Percentiles rank a stretch among this genome's conserved stretches.
These are phyloP conservation scores for Acanthosepion pharaonis DNA, from an alignment of 2,888 invertebrate species.

Conservation along the genomic window DNA sequence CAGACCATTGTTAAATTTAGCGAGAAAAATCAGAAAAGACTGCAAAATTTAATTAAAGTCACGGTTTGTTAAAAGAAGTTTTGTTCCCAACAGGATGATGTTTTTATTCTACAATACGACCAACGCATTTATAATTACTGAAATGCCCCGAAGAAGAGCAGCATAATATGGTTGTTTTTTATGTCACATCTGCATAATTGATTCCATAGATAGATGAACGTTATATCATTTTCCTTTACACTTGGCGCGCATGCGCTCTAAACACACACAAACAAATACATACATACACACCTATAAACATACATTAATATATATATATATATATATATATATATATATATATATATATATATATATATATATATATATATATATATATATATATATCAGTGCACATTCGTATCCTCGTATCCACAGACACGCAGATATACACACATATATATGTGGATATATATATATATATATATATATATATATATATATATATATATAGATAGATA, in stretches of 20 bases:
- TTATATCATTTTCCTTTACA: too few species aligned
- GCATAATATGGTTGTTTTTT: not conserved
- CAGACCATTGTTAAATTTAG: slow-evolving; percentile 33
- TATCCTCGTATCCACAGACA: too few species aligned
- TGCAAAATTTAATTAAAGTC: slow-evolving; percentile 4
- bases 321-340: not conserved
- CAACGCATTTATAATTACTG: not conserved
- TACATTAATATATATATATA: not conserved
- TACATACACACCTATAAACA: not conserved
- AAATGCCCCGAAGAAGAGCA: not conserved
- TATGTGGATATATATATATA: too few species aligned
- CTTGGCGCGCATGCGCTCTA: not conserved
- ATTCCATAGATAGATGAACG: not conserved
- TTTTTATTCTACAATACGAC: not conserved
- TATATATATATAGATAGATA: too few species aligned
- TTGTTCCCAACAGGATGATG: not conserved
- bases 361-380: not conserved
- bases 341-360: not conserved
- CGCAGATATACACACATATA: too few species aligned
- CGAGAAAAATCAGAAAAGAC: not conserved
- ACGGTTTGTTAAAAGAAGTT: not conserved
- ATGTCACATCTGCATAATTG: not conserved
- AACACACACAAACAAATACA: not conserved
- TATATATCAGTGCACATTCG: too few species aligned
- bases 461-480: too few species aligned